Evolutionary conservation across 2,113 vertebrate species (phyloP).

Genomic region (Lepisosteus oculatus): DNA sequence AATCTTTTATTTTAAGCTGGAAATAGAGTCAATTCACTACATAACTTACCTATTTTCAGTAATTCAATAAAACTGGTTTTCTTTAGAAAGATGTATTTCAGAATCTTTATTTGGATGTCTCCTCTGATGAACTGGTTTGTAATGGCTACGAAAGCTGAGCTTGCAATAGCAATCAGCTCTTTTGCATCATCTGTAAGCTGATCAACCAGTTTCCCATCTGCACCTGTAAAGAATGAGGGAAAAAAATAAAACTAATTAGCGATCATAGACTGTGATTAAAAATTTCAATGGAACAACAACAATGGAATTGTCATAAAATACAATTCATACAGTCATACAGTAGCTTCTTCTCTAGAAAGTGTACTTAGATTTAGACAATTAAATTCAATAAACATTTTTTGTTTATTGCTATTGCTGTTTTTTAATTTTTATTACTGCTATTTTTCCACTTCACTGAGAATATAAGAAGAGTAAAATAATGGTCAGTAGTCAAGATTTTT

Average conservation of each 20-base stretch:
- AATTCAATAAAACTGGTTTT: slow-evolving; percentile 55
- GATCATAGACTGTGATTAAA: not conserved
- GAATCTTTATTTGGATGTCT: slow-evolving; percentile 54
- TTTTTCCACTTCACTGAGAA: not conserved
- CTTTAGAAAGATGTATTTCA: slow-evolving; percentile 60
- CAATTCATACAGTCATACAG: too few relatives aligned
- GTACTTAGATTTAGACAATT: too few relatives aligned
- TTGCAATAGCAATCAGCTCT: slow-evolving; percentile 52
- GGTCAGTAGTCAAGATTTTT: not conserved
- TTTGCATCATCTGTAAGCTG: slow-evolving; percentile 60
- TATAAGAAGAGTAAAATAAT: not conserved
- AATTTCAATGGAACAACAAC: too few relatives aligned
- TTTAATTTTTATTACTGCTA: too few relatives aligned
- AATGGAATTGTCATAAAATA: too few relatives aligned
- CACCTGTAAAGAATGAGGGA: slow-evolving; percentile 48
- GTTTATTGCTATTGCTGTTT: too few relatives aligned
- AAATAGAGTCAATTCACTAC: too few relatives aligned
- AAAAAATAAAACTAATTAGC: not conserved
- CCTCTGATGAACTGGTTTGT: slow-evolving; percentile 42
- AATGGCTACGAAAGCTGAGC: slow-evolving; percentile 56
- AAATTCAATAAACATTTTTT: too few relatives aligned
- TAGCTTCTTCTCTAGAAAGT: too few relatives aligned
- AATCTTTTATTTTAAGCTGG: too few relatives aligned
- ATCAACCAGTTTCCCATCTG: slow-evolving; percentile 53
- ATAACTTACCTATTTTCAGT: slow-evolving; percentile 68